Base-by-base conservation (phyloP, 2,113 vertebrate genomes). In the Dissostichus mawsoni region DNA sequence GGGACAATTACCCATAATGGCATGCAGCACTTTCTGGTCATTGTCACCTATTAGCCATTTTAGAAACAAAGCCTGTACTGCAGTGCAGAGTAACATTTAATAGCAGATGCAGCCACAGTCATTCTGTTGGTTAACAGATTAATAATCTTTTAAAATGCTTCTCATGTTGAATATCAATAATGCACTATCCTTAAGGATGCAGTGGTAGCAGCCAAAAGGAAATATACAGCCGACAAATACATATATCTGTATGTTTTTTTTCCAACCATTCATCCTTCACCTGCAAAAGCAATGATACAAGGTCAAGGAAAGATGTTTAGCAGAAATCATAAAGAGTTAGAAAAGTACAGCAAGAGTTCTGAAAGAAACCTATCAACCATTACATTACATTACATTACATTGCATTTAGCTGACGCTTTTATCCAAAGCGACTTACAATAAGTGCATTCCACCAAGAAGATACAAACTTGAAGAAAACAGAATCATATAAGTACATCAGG, bases 1-100 rank as follows among this genome's bases (percentile, higher is more conserved):
- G 68, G 74, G 55, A 63, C 79, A 83, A 89, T 87, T 87, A 91
- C 36, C 74, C 59, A 74, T 87, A 66, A 88, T 84, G 56, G 47
- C 36, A 83, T 71, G 74, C 20, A 56, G 62, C 74, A 82, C 41
- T 84, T 81, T 77, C 69, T 69, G 52, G 25, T 78, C 55, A 74
- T 52, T 83, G 79, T 85, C 68, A 68, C 73, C 76, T 80, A 76
- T 80, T 87, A 87, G 65, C 59, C 65, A 8, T 53, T 69, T 78
- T 71, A 62, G 65, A 9, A 50, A 61, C 57, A 77, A 62, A 82
- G 48, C 71, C 11, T 79, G 33, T 12, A 69, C 17, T 29, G 58
- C 66, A 41, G 52, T 20, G 33, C 55, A 67, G 48, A 82, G 58
- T 1, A 25, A 61, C 20, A 69, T 14, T 36, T 64, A 7, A 29